Evolutionary conservation across 2,113 vertebrate species (phyloP).

Genomic region (Lontra canadensis): DNA sequence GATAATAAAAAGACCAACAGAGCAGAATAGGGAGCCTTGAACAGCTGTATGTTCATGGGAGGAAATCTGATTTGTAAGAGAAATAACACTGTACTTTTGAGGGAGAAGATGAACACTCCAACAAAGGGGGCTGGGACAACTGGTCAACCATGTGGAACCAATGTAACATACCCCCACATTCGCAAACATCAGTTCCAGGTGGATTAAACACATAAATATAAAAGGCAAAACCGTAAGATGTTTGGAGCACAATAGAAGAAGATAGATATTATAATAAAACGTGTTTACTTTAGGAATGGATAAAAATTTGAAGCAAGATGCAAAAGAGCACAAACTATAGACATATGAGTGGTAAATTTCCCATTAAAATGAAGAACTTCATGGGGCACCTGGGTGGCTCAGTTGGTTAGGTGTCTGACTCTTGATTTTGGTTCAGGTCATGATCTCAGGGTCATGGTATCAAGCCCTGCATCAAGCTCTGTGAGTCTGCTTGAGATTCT

Average conservation of each 20-base stretch:
- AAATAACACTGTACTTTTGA: not conserved
- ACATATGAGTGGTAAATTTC: not conserved
- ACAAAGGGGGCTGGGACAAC: too few relatives aligned
- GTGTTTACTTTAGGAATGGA: not conserved
- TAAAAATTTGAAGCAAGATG: not conserved
- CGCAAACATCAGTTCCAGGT: not conserved
- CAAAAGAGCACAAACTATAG: not conserved
- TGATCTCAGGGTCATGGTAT: too few relatives aligned
- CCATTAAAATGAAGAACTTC: not conserved
- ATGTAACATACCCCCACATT: rapidly evolving
- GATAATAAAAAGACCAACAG: not conserved
- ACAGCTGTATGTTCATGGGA: not conserved
- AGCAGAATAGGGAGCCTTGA: not conserved
- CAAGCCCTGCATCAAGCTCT: too few relatives aligned
- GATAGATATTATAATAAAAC: too few relatives aligned
- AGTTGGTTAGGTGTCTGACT: too few relatives aligned
- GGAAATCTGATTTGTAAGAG: too few relatives aligned
- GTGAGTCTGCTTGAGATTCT: too few relatives aligned
- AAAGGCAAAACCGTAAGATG: not conserved
- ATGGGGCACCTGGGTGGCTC: too few relatives aligned
- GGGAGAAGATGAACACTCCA: not conserved
- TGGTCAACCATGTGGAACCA: not conserved
- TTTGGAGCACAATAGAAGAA: not conserved
- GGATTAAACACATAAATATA: not conserved
- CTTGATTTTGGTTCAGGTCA: too few relatives aligned